Evolutionary conservation across 2,113 vertebrate species (phyloP).

Genomic region (Catagonus wagneri): DNA sequence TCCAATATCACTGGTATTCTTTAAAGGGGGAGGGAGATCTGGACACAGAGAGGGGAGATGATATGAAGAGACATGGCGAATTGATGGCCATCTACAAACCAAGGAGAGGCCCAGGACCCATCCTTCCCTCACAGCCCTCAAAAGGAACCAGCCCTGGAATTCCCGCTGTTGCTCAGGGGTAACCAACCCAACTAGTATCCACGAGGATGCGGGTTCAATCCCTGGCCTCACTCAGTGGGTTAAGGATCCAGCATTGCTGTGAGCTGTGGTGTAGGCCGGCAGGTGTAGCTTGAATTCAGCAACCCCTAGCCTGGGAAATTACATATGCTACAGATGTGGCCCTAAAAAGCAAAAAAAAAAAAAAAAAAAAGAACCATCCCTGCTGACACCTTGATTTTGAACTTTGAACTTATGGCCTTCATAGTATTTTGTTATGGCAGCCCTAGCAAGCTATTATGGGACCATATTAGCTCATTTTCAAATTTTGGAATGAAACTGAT

Average conservation of each 20-base stretch:
- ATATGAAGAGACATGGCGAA: neutral
- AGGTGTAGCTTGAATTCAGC: too few relatives aligned
- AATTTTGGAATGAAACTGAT: neutral
- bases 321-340: too few relatives aligned
- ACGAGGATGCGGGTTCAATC: too few relatives aligned
- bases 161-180: too few relatives aligned
- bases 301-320: too few relatives aligned
- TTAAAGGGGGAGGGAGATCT: neutral
- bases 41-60: neutral
- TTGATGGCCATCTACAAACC: neutral
- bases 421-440: neutral
- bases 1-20: neutral
- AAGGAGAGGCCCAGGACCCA: neutral
- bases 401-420: neutral
- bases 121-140: neutral
- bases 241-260: too few relatives aligned
- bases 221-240: too few relatives aligned
- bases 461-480: neutral
- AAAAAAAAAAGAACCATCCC: neutral
- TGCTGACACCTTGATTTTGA: neutral
- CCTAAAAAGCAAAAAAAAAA: too few relatives aligned
- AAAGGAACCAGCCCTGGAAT: neutral
- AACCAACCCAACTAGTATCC: too few relatives aligned
- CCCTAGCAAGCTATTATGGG: neutral
- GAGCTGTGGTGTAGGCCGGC: too few relatives aligned